phyloP scores from a whole-genome alignment of 2,113 vertebrate species.

The Corydoras sp. region DNA sequence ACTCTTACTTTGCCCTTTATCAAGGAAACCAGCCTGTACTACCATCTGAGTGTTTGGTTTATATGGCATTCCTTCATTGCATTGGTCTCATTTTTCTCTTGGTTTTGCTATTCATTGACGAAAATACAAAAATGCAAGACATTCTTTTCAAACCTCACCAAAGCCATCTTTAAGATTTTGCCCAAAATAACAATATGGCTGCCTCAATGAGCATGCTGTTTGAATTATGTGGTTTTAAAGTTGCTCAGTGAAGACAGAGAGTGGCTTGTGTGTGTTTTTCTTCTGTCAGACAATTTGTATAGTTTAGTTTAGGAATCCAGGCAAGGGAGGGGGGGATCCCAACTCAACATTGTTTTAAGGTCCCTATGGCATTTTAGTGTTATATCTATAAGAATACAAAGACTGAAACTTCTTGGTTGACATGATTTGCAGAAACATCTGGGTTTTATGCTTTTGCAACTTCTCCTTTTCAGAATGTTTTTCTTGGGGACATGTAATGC shows the following conservation, averaged over 20 bases:
- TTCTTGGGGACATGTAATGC: too few relatives aligned
- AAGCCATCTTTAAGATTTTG: conserved; percentile 48
- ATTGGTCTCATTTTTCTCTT: conserved; percentile 67
- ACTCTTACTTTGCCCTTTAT: conserved; percentile 44
- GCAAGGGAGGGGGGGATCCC: background rate
- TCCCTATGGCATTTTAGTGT: conserved; percentile 27
- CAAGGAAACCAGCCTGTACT: conserved; percentile 46
- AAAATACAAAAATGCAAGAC: conserved; percentile 56
- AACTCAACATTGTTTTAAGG: conserved; percentile 29
- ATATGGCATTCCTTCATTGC: conserved; percentile 65
- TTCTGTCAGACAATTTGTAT: conserved; percentile 56
- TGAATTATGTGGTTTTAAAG: conserved; percentile 60
- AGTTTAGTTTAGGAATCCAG: conserved; percentile 42
- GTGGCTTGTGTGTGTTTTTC: conserved; percentile 34
- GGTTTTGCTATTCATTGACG: conserved; percentile 60
- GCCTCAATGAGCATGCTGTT: conserved; percentile 59
- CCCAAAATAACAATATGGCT: conserved; percentile 61
- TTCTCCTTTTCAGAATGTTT: too few relatives aligned
- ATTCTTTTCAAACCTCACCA: conserved; percentile 52
- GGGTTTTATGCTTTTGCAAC: too few relatives aligned
- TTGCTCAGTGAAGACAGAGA: conserved; percentile 47
- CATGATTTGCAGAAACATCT: too few relatives aligned
- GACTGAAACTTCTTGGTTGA: too few relatives aligned
- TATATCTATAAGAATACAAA: background rate
- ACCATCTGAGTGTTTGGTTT: conserved; percentile 63